Conservation (phyloP, 2,113 vertebrate genomes). For the Tonatia bakeri region DNA sequence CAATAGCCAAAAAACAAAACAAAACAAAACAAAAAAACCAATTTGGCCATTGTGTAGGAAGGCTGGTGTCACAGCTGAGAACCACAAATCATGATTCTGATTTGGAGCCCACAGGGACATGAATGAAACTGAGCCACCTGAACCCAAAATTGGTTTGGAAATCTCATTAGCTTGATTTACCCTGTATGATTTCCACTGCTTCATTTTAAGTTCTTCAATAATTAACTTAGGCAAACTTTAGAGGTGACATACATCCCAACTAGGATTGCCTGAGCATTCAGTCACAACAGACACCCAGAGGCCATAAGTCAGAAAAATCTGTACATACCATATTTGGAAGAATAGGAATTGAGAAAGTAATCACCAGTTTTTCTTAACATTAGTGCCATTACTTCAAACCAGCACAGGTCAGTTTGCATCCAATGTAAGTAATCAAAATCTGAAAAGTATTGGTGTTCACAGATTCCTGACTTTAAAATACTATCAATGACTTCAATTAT, state of each 20-base stretch:
- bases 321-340: not conserved
- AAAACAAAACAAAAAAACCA: too few relatives aligned
- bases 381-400: conserved; percentile 1
- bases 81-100: conserved; percentile 22
- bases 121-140: conserved; percentile 41
- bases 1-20: not conserved
- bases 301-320: conserved; percentile 21
- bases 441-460: not conserved
- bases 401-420: not conserved
- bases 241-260: not conserved
- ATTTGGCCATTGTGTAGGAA: not conserved
- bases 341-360: not conserved
- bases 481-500: not conserved
- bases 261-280: not conserved
- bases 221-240: conserved; percentile 7
- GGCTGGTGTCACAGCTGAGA: conserved; percentile 4
- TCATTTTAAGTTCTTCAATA: conserved; percentile 11
- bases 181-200: not conserved
- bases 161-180: conserved; percentile 33
- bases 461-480: conserved; percentile 7
- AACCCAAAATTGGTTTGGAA: conserved; percentile 46
- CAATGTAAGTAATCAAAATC: conserved; percentile 39
- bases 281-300: not conserved
- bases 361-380: conserved; percentile 29
- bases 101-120: not conserved